These are phyloP conservation scores for Heteractis magnifica DNA, from an alignment of 92 coral and sea anemone genomes.

Conservation along the genomic window DNA sequence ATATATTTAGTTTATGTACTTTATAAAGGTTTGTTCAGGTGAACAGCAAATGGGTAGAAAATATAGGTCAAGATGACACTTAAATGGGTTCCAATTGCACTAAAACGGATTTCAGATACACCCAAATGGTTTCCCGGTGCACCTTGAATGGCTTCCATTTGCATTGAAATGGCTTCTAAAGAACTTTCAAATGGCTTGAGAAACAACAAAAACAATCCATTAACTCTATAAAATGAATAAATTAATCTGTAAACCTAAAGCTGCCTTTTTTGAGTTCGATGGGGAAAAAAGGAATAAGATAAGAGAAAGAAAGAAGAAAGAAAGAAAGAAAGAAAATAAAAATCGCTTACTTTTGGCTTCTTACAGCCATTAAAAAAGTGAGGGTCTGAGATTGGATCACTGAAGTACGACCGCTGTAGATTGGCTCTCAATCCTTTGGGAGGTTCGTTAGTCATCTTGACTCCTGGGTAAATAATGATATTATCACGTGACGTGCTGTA, in stretches of 20 bases:
- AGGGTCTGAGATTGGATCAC: slow-evolving; percentile 93
- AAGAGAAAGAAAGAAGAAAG: too few species aligned
- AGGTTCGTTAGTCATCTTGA: slow-evolving; percentile 99
- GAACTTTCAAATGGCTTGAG: background rate
- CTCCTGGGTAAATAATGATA: slow-evolving; percentile 38
- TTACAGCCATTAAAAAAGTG: slow-evolving; percentile 87
- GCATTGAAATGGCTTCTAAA: too few species aligned
- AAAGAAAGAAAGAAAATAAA: too few species aligned
- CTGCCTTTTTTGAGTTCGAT: too few species aligned
- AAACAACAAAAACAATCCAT: background rate
- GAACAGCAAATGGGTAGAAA: background rate
- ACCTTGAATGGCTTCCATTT: too few species aligned
- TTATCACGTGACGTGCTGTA: too few species aligned
- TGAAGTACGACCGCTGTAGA: slow-evolving; percentile 84
- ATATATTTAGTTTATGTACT: background rate
- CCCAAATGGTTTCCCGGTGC: background rate
- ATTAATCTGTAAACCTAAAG: too few species aligned
- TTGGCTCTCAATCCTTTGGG: slow-evolving; percentile 98
- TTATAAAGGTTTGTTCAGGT: background rate
- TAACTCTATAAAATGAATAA: too few species aligned
- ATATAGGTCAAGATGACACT: too few species aligned
- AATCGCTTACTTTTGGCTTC: slow-evolving; percentile 60
- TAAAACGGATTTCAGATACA: background rate
- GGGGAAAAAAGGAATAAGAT: too few species aligned
- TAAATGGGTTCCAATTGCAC: background rate